Evolutionary conservation across 2,797 vertebrate genomes (phyloP).

Genomic region (Chanos chanos): DNA sequence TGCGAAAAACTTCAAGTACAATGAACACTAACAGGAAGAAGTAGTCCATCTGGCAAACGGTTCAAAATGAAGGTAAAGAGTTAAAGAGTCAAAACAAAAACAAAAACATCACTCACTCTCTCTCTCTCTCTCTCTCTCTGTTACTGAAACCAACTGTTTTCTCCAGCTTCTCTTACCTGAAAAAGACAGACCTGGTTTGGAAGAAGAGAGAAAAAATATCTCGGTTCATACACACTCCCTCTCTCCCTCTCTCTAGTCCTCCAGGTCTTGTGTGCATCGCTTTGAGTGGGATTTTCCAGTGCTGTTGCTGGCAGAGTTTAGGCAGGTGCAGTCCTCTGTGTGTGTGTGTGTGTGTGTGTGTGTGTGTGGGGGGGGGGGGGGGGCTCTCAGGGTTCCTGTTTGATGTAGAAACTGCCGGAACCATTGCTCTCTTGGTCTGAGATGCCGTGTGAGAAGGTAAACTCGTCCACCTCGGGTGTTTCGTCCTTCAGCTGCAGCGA

Average conservation of each 20-base stretch:
- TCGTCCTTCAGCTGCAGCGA: constrained; percentile 91
- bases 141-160: constrained; percentile 48
- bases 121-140: constrained; percentile 43
- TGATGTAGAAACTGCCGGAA: constrained; percentile 95
- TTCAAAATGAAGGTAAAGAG: constrained; percentile 62
- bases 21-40: constrained; percentile 76
- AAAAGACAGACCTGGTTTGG: constrained; percentile 71
- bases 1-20: constrained; percentile 97
- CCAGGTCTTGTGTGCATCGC: constrained; percentile 73
- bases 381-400: constrained; percentile 86
- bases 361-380: constrained; percentile 6
- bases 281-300: constrained; percentile 47
- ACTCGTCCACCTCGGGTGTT: constrained; percentile 86
- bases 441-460: constrained; percentile 89
- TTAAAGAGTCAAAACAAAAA: constrained; percentile 47
- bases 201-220: constrained; percentile 74
- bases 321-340: constrained; percentile 39
- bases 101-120: constrained; percentile 59
- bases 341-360: no score
- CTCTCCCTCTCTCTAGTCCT: constrained; percentile 84
- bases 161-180: constrained; percentile 59
- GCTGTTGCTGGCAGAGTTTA: constrained; percentile 58
- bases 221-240: no score
- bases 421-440: constrained; percentile 98
- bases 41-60: constrained; percentile 86